Conservation (phyloP, 1,140 invertebrate species). For the Brachionus rubens region DNA sequence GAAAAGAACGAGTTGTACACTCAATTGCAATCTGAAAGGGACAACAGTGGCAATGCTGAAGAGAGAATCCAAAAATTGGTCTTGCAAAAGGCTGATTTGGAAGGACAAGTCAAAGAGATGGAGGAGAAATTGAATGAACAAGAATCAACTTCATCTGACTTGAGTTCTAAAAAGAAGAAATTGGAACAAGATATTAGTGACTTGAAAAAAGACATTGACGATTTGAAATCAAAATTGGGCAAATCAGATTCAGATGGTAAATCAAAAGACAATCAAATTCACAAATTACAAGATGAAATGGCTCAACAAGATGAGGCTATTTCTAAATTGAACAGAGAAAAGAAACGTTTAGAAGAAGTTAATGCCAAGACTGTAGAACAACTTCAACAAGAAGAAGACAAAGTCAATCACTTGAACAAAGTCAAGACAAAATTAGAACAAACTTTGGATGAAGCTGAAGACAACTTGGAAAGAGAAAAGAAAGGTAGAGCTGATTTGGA, state of each 20-base stretch:
- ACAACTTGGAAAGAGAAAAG: conserved; percentile 95
- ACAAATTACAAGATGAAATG: conserved; percentile 79
- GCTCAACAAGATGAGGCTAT: conserved; percentile 98
- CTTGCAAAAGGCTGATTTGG: conserved; percentile 92
- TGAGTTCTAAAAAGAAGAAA: conserved; percentile 91
- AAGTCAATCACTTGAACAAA: conserved; percentile 98
- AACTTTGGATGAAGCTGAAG: conserved; percentile 93
- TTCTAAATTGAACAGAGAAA: conserved; percentile 98
- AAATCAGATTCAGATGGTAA: conserved; percentile 86
- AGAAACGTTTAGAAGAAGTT: conserved; percentile 90
- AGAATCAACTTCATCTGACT: conserved; percentile 85
- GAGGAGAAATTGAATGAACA: conserved; percentile 90
- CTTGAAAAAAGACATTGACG: conserved; percentile 93
- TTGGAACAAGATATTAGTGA: conserved; percentile 85
- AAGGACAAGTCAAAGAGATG: conserved; percentile 90
- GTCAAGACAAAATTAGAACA: conserved; percentile 96
- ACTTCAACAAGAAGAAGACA: conserved; percentile 93
- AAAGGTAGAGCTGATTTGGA: conserved; percentile 95
- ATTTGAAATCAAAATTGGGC: conserved; percentile 83
- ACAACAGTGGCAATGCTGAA: conserved; percentile 71
- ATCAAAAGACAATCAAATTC: conserved; percentile 97
- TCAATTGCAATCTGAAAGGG: conserved; percentile 82
- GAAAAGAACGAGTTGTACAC: conserved; percentile 87
- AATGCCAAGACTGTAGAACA: conserved; percentile 94
- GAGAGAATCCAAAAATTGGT: conserved; percentile 86